Evolutionary conservation across 2,888 invertebrate genomes (phyloP).

Genomic region (Scaptomyza parva): DNA sequence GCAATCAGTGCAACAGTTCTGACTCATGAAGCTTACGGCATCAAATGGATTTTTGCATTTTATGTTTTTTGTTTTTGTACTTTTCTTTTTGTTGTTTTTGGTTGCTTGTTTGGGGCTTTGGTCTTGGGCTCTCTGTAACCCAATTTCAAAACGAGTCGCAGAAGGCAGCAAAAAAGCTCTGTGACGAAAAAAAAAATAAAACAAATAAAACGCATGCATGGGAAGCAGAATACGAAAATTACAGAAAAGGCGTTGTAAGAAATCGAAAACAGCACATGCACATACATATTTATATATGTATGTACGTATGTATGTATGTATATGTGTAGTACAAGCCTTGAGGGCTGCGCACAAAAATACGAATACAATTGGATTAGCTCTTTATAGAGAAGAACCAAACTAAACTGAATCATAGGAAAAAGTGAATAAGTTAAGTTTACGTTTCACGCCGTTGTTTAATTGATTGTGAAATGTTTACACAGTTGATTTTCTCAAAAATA

Average conservation of each 20-base stretch:
- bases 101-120: constrained; percentile 54
- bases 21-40: constrained; percentile 74
- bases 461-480: constrained; percentile 4
- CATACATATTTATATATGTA: constrained; percentile 32
- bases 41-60: constrained; percentile 78
- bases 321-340: constrained; percentile 7
- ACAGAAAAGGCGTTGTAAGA: constrained; percentile 69
- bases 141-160: constrained; percentile 74
- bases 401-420: background rate
- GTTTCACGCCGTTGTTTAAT: constrained; percentile 19
- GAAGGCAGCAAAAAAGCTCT: constrained; percentile 36
- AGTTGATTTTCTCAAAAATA: background rate
- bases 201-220: constrained; percentile 40
- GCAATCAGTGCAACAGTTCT: constrained; percentile 74
- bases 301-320: background rate
- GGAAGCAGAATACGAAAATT: constrained; percentile 69
- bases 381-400: constrained; percentile 3
- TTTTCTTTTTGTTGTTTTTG: constrained; percentile 38
- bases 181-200: constrained; percentile 15
- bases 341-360: constrained; percentile 21
- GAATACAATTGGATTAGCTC: constrained; percentile 25
- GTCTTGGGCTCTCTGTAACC: constrained; percentile 69
- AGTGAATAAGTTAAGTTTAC: background rate
- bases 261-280: constrained; percentile 75
- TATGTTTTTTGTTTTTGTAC: constrained; percentile 37